Evolutionary conservation across 2,797 vertebrate species (phyloP).

Genomic region (Eulemur rubriventer): DNA sequence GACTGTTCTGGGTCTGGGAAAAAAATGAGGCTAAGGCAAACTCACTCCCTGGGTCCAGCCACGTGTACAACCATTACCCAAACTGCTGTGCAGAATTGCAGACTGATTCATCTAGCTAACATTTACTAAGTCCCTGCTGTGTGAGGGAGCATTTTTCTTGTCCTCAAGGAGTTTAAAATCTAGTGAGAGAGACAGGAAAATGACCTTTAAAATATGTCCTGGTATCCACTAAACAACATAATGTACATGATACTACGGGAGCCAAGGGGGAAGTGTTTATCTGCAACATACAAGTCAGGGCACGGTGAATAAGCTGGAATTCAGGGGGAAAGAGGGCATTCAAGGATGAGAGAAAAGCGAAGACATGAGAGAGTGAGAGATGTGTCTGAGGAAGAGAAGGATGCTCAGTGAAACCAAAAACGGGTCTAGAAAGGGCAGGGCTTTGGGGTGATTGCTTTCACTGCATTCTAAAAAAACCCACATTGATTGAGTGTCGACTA

Average conservation of each 20-base stretch:
- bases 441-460: not conserved
- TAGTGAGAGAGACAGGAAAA: not conserved
- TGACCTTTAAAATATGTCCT: not conserved
- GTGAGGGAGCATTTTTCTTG: not conserved
- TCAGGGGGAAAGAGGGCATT: not conserved
- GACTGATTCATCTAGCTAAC: not conserved
- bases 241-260: too few species aligned
- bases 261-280: not conserved
- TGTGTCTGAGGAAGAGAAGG: not conserved
- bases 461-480: not conserved
- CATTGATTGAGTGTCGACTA: not conserved
- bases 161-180: not conserved
- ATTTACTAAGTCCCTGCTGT: not conserved
- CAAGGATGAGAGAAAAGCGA: not conserved
- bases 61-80: not conserved
- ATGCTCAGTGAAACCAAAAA: not conserved
- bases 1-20: not conserved
- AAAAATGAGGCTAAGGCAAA: not conserved
- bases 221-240: not conserved
- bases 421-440: not conserved
- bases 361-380: not conserved
- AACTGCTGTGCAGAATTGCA: not conserved
- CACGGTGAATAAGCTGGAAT: not conserved
- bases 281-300: not conserved
- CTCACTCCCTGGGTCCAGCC: not conserved